Conservation (phyloP, 2,888 invertebrate genomes). For the Parthenolecanium corni region DNA sequence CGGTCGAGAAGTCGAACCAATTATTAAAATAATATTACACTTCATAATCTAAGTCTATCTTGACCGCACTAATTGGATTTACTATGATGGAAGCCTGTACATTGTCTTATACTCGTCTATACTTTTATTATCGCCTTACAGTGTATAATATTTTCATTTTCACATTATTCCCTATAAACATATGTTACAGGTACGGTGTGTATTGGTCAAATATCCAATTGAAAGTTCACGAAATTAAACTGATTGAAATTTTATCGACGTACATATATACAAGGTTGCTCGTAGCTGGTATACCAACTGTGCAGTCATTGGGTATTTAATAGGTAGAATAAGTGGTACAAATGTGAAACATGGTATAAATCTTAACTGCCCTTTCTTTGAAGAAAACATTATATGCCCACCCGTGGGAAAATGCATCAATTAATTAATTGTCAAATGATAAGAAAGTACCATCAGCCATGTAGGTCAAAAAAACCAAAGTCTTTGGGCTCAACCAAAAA, state of each 20-base stretch:
- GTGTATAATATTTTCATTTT: background rate
- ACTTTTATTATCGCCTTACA: slow-evolving; percentile 13
- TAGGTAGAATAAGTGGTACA: too few relatives aligned
- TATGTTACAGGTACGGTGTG: background rate
- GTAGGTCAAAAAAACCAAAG: too few relatives aligned
- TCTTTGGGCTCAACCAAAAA: too few relatives aligned
- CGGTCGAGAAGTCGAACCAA: slow-evolving; percentile 21
- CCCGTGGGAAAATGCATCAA: too few relatives aligned
- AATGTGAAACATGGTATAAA: too few relatives aligned
- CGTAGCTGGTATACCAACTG: too few relatives aligned
- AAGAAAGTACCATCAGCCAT: too few relatives aligned
- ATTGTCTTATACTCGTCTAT: slow-evolving; percentile 14
- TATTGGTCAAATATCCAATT: background rate
- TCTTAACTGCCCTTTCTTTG: too few relatives aligned
- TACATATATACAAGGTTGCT: too few relatives aligned
- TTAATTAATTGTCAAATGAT: too few relatives aligned
- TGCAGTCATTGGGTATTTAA: too few relatives aligned
- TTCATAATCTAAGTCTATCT: slow-evolving; percentile 17
- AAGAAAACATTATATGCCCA: too few relatives aligned
- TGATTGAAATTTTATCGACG: background rate
- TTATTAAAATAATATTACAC: slow-evolving; percentile 27
- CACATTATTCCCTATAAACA: background rate
- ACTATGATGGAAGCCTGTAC: slow-evolving; percentile 1
- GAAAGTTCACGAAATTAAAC: background rate
- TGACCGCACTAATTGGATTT: slow-evolving; percentile 16